Base-by-base conservation (phyloP, 2,113 vertebrate species). In the Castor canadensis region DNA sequence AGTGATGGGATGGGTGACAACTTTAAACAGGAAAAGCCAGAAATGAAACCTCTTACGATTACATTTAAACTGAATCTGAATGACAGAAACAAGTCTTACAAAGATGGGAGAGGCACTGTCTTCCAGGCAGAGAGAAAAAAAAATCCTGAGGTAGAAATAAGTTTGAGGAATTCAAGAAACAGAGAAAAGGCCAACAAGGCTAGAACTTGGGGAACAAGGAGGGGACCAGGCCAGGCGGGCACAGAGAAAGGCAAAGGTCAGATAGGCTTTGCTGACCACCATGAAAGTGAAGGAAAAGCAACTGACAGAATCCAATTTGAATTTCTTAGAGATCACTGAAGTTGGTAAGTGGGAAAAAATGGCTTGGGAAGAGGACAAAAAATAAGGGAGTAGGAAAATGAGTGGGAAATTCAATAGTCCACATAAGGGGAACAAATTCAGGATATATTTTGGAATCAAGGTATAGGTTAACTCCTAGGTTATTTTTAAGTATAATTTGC, bases 401-500 rank as follows among this genome's bases (percentile, higher is more conserved):
- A 77, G 30, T 82, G 58, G 64, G 43, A 28, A 89, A 58, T 67
- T 35, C 10, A 69, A 77, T 2, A 40, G 26, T 77, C 60, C 30
- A 54, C 54, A 24, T 22, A 82, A 93, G 45, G 72, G n/a, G 45
- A 76, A 89, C 28, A 89, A 52, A 84, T 60, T 89, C 69, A 56
- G 28, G 81, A 79, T 69, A 13, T 66, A 40, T 49, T 73, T 26
- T 67, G n/a, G 35, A 86, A 93, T 77, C 54, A n/a, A n/a, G n/a
- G n/a, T n/a, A n/a, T 38, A 91, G 43, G 35, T 56, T 72, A 95
- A 93, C 56, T 79, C 30, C 64, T 58, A 75, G 52, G 6, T 83
- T 89, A 40, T 85, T 71, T 81, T 86, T 77, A 88, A 56, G 64
- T 93, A 32, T 91, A 60, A 91, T 43, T 62, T 76, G 66, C 47